Evolutionary conservation across 2,113 vertebrate genomes (phyloP).

Genomic region (Eclectus roratus): DNA sequence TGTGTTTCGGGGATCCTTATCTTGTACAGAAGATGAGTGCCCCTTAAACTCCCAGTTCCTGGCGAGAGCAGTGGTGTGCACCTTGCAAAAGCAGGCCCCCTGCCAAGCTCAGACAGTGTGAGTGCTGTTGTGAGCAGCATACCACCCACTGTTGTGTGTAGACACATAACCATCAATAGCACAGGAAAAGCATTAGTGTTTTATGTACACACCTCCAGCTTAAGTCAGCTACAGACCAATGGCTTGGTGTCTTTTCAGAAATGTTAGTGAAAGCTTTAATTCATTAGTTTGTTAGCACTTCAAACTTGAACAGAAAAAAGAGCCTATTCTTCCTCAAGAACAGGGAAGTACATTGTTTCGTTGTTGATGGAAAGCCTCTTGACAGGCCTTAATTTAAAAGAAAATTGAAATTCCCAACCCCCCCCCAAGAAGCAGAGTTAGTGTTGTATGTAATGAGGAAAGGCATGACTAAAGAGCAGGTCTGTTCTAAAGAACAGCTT

Average conservation of each 20-base stretch:
- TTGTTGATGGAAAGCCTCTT: slow-evolving; percentile 6
- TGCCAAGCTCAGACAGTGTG: neutral
- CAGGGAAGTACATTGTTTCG: neutral
- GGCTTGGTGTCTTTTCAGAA: neutral
- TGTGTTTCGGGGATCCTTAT: accelerated
- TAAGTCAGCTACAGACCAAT: neutral
- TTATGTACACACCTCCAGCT: slow-evolving; percentile 40
- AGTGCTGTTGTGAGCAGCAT: neutral
- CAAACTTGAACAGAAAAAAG: slow-evolving; percentile 50
- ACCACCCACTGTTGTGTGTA: neutral
- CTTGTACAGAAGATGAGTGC: neutral
- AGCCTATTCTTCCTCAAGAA: slow-evolving; percentile 22
- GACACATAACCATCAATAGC: neutral
- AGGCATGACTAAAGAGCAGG: neutral
- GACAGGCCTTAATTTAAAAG: neutral
- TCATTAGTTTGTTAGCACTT: slow-evolving; percentile 57
- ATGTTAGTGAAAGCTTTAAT: slow-evolving; percentile 30
- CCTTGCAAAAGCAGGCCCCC: neutral
- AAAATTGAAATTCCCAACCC: neutral
- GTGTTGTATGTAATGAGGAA: neutral
- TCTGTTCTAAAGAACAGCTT: neutral
- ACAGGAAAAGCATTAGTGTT: neutral
- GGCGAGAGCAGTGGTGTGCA: neutral
- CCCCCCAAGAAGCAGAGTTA: neutral
- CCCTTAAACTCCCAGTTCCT: neutral